These are phyloP conservation scores for Ormyrus labotus DNA, from an alignment of 2,888 invertebrate genomes.

Conservation along the genomic window DNA sequence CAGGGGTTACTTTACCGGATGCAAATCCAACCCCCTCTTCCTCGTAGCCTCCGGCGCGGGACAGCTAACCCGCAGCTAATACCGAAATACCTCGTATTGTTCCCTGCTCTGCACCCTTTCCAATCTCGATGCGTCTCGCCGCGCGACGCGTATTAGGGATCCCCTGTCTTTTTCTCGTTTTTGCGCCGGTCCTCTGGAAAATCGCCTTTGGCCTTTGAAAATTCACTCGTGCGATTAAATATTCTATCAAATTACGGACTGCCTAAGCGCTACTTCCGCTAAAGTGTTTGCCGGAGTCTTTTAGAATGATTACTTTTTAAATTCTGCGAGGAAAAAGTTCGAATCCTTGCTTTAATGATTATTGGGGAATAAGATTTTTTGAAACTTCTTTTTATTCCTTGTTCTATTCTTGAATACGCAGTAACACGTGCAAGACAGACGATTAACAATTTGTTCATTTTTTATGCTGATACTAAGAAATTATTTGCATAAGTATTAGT, in stretches of 20 bases:
- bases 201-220: constrained; percentile 5
- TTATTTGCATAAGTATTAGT: too few relatives aligned
- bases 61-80: constrained; percentile 44
- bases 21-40: constrained; percentile 66
- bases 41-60: constrained; percentile 41
- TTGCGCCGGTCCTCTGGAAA: not conserved
- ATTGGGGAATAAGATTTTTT: too few relatives aligned
- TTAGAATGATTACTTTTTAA: constrained; percentile 23
- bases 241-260: constrained; percentile 13
- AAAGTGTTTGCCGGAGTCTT: constrained; percentile 4
- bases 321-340: not conserved
- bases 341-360: too few relatives aligned
- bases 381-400: too few relatives aligned
- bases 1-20: constrained; percentile 68
- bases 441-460: too few relatives aligned
- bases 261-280: not conserved
- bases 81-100: constrained; percentile 58
- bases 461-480: too few relatives aligned
- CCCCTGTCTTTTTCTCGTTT: constrained; percentile 21
- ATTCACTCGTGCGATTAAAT: constrained; percentile 22
- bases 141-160: not conserved
- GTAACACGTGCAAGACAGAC: too few relatives aligned
- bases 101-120: constrained; percentile 59
- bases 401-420: too few relatives aligned
- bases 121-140: constrained; percentile 57